Evolutionary conservation across 2,113 vertebrate genomes (phyloP), one percentile per base, ranked within the genome.

Genomic region (Toxotes jaculatrix): DNA sequence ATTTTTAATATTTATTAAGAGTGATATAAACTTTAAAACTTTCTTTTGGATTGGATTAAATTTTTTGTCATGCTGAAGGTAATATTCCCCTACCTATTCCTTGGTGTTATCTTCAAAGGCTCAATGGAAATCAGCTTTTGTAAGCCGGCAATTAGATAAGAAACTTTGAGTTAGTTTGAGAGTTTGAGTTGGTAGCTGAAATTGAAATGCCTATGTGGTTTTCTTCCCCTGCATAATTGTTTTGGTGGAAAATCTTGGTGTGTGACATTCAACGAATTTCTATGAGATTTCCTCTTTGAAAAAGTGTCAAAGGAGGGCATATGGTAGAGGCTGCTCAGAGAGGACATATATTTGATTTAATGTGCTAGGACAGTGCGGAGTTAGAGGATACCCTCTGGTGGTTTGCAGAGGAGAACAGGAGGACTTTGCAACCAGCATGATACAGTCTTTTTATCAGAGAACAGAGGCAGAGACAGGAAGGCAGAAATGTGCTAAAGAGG

Each of bases 281-380:
- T 49, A 61, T 83, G 62, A 74, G 36, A 69, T 42, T 69, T 62
- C 59, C 19, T 40, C 63, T 83, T 85, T 87, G 57, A 76, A 81
- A 78, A 73, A 66, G 77, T 60, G 85, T 62, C 62, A 77, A 86
- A 83, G 55, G 17, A 71, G 12, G 72, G 47, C 68, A 71, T 78
- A 76, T 66, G 79, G 70, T 42, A 66, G 45, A 76, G 45, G 7
- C 74, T 73, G 63, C 77, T 88, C 61, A 71, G 55, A 82, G 82
- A 85, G 83, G 80, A 82, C 77, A 80, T 88, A 81, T 73, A 83
- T 87, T 87, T 90, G 78, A 90, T 89, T 89, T 91, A 83, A 93
- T 89, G 84, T 74, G 80, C 55, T 47, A 66, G 87, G 90, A 92
- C 90, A 88, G 84, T 74, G 71, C 80, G 62, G 77, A 84, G 84